These are phyloP conservation scores for Haliclystus octoradiatus DNA, from an alignment of 30 jellyfish, hydroid and myxozoan species.

Conservation along the genomic window DNA sequence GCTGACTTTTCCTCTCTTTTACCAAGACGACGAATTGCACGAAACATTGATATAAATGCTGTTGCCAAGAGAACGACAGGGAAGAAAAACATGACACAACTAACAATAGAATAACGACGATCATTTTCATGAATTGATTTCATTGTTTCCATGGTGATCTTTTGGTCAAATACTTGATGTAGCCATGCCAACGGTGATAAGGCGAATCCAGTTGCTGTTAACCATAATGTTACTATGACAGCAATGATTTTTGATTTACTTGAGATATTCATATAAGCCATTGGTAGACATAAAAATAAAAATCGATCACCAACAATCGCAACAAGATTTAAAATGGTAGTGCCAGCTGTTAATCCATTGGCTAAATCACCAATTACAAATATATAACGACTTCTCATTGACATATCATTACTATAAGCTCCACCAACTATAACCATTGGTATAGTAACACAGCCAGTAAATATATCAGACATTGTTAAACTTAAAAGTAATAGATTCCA, in stretches of 20 bases:
- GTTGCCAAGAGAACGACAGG: conserved; percentile 23
- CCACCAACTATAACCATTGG: conserved; percentile 25
- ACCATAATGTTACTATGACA: conserved; percentile 20
- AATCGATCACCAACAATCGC: conserved; percentile 49
- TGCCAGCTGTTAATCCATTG: conserved; percentile 31
- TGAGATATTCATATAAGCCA: conserved; percentile 11
- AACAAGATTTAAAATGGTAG: conserved; percentile 30
- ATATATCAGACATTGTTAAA: conserved; percentile 47
- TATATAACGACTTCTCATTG: conserved; percentile 2
- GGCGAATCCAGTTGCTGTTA: conserved; percentile 14
- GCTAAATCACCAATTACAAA: conserved; percentile 35
- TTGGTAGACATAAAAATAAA: conserved; percentile 32
- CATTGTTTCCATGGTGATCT: conserved; percentile 6
- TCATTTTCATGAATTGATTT: conserved; percentile 8
- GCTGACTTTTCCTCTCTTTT: conserved; percentile 16
- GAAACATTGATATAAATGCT: conserved; percentile 47
- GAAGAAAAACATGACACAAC: conserved; percentile 22
- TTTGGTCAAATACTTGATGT: conserved; percentile 10
- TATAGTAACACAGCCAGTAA: conserved; percentile 47
- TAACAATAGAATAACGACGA: conserved; percentile 16
- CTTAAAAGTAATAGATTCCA: conserved; percentile 33
- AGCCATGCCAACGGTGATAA: conserved; percentile 43
- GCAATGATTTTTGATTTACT: conserved; percentile 5
- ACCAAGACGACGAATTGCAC: conserved; percentile 48
- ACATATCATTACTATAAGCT: conserved; percentile 2